Evolutionary conservation across 2,888 invertebrate species (phyloP).

Genomic region (Mimachlamys varia): DNA sequence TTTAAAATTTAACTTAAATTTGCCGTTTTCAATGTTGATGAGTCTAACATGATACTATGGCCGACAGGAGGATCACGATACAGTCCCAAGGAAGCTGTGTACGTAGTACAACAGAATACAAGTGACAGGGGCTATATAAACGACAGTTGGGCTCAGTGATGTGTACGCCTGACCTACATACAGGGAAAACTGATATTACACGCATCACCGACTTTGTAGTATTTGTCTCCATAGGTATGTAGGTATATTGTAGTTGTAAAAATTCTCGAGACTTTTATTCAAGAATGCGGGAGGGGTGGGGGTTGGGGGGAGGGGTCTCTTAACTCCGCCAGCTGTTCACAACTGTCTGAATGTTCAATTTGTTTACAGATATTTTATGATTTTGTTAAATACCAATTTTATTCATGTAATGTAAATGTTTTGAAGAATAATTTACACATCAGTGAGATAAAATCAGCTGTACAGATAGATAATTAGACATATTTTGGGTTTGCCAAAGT

Average conservation of each 20-base stretch:
- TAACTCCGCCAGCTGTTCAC: not conserved
- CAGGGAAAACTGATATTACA: constrained; percentile 26
- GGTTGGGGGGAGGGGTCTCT: not conserved
- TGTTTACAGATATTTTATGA: not conserved
- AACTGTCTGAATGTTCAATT: not conserved
- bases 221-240: constrained; percentile 17
- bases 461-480: not conserved
- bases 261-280: not conserved
- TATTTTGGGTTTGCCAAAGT: too few species aligned
- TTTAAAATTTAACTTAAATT: too few species aligned
- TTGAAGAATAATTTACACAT: not conserved
- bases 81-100: not conserved
- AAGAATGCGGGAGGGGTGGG: not conserved
- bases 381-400: not conserved
- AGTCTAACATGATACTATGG: too few species aligned
- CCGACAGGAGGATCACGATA: too few species aligned
- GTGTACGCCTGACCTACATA: constrained; percentile 17
- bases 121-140: not conserved
- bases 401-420: not conserved
- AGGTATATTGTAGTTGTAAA: constrained; percentile 24
- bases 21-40: too few species aligned
- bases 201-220: constrained; percentile 16
- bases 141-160: not conserved
- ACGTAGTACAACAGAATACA: not conserved
- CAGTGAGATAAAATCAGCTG: not conserved